Evolutionary conservation across 2,113 vertebrate species (phyloP), one percentile per base, ranked within the genome.

Genomic region (Prochilodus magdalenae): DNA sequence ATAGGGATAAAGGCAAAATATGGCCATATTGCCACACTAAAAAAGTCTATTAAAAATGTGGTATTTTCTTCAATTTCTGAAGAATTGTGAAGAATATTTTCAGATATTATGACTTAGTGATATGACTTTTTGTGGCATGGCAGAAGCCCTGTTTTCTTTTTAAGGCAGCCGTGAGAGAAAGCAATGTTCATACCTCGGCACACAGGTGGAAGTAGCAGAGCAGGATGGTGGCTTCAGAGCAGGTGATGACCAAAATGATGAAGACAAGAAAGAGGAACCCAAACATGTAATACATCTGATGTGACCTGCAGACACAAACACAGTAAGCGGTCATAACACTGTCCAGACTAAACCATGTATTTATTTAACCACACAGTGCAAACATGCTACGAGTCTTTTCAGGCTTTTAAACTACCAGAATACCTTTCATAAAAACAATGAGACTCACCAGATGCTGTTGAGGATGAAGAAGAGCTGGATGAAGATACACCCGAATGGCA

Each of bases 201-300:
- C 96, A 97, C 1, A 98, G 90, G 85, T 94, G 94, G 90, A 96
- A 96, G 91, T 96, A 96, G 88, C 96, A 94, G 89, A 97, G 96
- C 83, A 97, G 92, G 93, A 96, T 90, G 65, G 95, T 96, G 88
- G 96, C 95, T 90, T 97, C 95, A 49, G 95, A 96, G 87, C 96
- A 97, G 0, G 94, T 96, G 89, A 95, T 96, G 83, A 96, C 94
- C 87, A 94, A 92, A 92, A 96, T 95, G 91, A 97, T 96, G 87
- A 96, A 96, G 73, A 97, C 95, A 88, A 98, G 93, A 89, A 97
- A 98, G 0, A 98, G 93, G 91, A 98, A 98, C 72, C 96, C 96
- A 91, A 98, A 98, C 97, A 98, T 97, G 89, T 95, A 96, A 91
- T 97, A 97, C 96, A 97, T 97, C 92, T 98, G 96, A 93, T 96